Base-by-base conservation (phyloP, 2,888 invertebrate species). In the Embidobia sp. region DNA sequence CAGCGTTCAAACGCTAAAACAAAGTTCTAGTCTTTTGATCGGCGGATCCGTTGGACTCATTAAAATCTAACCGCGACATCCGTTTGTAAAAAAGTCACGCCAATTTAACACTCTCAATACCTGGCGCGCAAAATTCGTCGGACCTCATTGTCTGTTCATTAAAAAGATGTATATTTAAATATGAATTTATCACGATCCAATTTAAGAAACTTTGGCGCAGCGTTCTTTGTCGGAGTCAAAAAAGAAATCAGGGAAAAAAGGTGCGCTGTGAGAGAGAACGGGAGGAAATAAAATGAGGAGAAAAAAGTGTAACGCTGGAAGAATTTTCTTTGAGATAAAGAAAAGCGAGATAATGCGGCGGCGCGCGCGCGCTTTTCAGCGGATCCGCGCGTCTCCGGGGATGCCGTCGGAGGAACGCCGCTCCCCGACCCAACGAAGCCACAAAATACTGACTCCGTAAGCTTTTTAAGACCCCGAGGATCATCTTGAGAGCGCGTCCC, bases 291-390 rank as follows among this genome's bases (percentile, higher is more conserved):
- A 66, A 74, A 61, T 61, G 48, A 22, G 6, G 22, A 22, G 6
- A 53, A 57, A 66, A 63, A 40, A 40, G 53, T 37, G 64, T 37
- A 70, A 53, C 70, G 64, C 29, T 15, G 66, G 44, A 37, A 66
- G 70, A 72, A 77, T 70, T 70, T 77, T 77, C 77, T 77, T 77
- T 77, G 77, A 77, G 69, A 76, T 76, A 76, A 76, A 69, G 76
- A 70, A 76, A 76, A 69, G 64, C 76, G 76, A 67, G 67, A 67
- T 67, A 75, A 75, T 75, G 67, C 67, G 53, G 48, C 46, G 55
- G 63, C 66, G 59, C 53, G 75, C 63, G 63, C 63, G 66, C 69
- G 63, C 77, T 77, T 70, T 77, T 72, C 77, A 72, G 70, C 77
- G 53, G 64, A 66, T 53, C 53, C 66, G 57, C 70, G 64, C 64